Evolutionary conservation across 2,113 vertebrate species (phyloP).

Genomic region (Pterocles orientalis): DNA sequence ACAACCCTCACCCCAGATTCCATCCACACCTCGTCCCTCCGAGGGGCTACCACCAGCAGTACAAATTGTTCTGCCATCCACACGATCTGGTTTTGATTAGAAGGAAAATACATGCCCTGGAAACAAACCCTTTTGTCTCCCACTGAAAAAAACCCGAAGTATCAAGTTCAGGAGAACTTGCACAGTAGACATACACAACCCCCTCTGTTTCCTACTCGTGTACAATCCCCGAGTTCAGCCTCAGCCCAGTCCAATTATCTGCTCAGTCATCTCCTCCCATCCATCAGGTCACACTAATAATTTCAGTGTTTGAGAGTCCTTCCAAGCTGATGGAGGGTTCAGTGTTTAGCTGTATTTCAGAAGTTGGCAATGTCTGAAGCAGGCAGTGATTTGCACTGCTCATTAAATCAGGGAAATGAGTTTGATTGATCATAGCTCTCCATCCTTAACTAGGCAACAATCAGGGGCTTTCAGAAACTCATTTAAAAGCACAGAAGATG

Average conservation of each 20-base stretch:
- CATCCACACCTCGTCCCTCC: fast-evolving
- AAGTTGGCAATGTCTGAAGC: neutral
- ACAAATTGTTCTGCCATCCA: neutral
- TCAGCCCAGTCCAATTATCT: neutral
- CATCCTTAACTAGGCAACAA: neutral
- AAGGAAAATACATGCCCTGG: neutral
- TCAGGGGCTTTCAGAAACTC: neutral
- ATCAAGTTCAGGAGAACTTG: neutral
- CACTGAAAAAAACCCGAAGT: fast-evolving
- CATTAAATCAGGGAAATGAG: constrained; percentile 16
- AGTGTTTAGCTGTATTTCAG: neutral
- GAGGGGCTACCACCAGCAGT: neutral
- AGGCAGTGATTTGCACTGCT: neutral
- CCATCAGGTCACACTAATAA: neutral
- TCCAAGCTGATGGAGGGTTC: neutral
- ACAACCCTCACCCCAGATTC: neutral
- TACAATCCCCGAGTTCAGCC: neutral
- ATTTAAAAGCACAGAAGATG: neutral
- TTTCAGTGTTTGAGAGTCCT: neutral
- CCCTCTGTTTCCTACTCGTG: neutral
- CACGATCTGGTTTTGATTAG: neutral
- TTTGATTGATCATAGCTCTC: neutral
- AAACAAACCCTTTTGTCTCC: neutral
- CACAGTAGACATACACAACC: neutral
- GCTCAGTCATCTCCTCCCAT: neutral